phyloP scores from a whole-genome alignment of 1,140 invertebrate genomes.

The Leptonema lineaticorne region DNA sequence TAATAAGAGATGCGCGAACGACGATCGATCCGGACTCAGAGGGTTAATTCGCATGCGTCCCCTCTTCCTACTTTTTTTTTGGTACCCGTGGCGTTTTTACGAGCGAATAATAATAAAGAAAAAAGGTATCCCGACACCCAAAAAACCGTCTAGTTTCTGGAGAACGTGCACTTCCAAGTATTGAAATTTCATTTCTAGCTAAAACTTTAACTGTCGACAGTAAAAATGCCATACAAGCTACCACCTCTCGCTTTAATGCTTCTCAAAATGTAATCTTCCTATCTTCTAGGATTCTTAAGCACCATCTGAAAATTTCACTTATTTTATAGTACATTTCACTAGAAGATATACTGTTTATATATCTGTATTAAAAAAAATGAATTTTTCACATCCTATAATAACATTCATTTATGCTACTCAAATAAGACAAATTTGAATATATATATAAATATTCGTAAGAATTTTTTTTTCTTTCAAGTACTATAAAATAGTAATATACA shows the following conservation, averaged over 20 bases:
- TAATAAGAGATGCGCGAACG: not conserved
- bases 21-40: conserved; percentile 12
- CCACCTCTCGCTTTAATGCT: not conserved
- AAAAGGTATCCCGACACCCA: not conserved
- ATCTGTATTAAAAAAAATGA: no score
- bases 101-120: conserved; percentile 1
- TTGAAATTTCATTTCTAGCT: conserved; percentile 5
- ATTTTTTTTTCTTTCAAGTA: no score
- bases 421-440: no score
- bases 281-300: no score
- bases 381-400: no score
- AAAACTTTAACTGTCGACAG: not conserved
- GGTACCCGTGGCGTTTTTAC: not conserved
- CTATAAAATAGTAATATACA: no score
- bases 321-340: no score
- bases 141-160: not conserved
- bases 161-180: not conserved
- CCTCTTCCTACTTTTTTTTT: conserved; percentile 2
- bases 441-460: no score
- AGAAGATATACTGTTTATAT: no score
- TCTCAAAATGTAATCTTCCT: no score
- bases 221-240: not conserved
- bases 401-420: no score
- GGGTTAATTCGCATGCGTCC: conserved; percentile 19
- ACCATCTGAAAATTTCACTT: no score